Conservation (phyloP, 2,113 vertebrate species). For the Mungos mungo region DNA sequence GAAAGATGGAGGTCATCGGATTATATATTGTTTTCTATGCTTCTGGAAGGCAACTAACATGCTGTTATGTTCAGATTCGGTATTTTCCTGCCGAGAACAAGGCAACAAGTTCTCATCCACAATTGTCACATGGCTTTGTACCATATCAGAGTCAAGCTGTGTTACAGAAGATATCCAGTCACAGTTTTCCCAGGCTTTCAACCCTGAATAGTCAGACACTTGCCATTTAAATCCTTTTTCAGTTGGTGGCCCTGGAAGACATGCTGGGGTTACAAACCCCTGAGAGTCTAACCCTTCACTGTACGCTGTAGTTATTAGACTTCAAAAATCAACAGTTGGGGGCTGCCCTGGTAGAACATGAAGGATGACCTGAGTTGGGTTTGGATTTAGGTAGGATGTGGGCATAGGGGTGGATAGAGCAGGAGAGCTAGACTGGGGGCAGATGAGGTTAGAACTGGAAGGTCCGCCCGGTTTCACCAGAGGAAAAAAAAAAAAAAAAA, state of each 20-base stretch:
- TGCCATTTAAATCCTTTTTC: neutral
- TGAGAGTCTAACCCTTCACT: neutral
- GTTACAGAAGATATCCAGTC: neutral
- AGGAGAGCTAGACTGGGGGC: neutral
- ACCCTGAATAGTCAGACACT: neutral
- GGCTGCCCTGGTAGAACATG: neutral
- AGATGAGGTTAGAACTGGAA: neutral
- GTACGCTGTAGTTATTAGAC: neutral
- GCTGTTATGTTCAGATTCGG: conserved; percentile 34
- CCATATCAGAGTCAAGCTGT: neutral
- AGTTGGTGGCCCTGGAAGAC: neutral
- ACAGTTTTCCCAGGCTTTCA: neutral
- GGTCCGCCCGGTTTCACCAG: neutral
- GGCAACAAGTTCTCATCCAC: neutral
- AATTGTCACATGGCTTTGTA: conserved; percentile 10
- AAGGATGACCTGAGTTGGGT: neutral
- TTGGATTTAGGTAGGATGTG: neutral
- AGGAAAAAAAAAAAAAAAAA: neutral
- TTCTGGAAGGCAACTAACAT: neutral
- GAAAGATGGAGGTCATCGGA: conserved; percentile 5
- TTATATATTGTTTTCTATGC: conserved; percentile 9
- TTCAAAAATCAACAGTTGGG: neutral
- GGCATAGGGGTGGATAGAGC: rapidly evolving
- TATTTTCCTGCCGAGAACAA: conserved; percentile 7
- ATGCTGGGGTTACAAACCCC: neutral